Base-by-base conservation (phyloP, 1,140 invertebrate genomes). In the Drosophila pachea region DNA sequence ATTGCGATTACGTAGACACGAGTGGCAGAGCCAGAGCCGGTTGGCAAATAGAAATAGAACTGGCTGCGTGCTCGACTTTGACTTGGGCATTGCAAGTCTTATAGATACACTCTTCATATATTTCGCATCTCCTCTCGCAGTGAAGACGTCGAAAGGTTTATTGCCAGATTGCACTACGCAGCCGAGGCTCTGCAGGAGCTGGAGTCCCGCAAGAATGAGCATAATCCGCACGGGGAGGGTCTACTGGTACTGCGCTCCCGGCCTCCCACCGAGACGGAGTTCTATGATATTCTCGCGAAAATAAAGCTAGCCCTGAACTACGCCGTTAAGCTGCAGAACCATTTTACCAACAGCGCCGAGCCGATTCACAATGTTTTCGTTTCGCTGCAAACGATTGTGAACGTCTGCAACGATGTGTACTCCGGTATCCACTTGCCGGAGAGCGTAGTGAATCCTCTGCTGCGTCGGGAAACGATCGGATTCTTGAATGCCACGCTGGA, bases 61-160 rank as follows among this genome's bases (percentile, higher is more conserved):
- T n/a, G n/a, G n/a, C n/a, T n/a, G n/a, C n/a, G n/a, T n/a, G n/a
- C n/a, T n/a, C n/a, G n/a, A n/a, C n/a, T n/a, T n/a, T n/a, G n/a
- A n/a, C n/a, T n/a, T n/a, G n/a, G n/a, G n/a, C n/a, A n/a, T n/a
- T n/a, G n/a, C n/a, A n/a, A n/a, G 22, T 22, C 22, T 22, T 22
- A 22, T 16, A 3, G 5, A 11, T 29, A 22, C n/a, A 2, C 11
- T 29, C 5, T n/a, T 31, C 5, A 16, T 31, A 7, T 14, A 12
- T 42, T 43, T 14, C 7, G 6, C 14, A 43, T 31, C 32, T 43
- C 2, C 9, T 7, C 12, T 35, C 16, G 9, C 40, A 70, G 68
- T 49, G 87, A 89, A 65, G 87, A 89, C 42, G 76, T 88, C 1
- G 87, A 89, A 56, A 58, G 84, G 0, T 89, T 89, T 14, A 87